These are phyloP conservation scores for Mylabris phalerata DNA, from an alignment of 1,140 invertebrate species.

Conservation along the genomic window DNA sequence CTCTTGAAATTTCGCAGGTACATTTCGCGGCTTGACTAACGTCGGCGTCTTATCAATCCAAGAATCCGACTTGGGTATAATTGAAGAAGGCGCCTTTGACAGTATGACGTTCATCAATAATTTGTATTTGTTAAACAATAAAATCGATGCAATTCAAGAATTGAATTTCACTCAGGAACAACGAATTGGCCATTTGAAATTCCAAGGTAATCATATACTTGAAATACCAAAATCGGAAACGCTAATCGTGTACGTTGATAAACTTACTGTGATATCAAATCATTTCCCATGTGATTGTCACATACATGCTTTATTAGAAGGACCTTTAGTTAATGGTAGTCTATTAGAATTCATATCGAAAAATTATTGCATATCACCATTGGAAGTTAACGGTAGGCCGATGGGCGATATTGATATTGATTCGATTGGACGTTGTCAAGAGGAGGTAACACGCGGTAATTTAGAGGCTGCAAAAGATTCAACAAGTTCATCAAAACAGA, in stretches of 20 bases:
- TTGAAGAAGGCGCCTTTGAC: slow-evolving; percentile 63
- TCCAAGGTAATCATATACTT: slow-evolving; percentile 75
- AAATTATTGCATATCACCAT: slow-evolving; percentile 77
- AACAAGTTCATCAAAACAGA: slow-evolving; percentile 1
- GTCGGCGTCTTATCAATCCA: slow-evolving; percentile 66
- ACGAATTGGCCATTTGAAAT: slow-evolving; percentile 58
- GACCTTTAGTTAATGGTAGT: slow-evolving; percentile 61
- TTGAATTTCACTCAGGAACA: slow-evolving; percentile 60
- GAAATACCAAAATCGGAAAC: slow-evolving; percentile 60
- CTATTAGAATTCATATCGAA: slow-evolving; percentile 59
- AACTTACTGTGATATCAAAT: slow-evolving; percentile 62
- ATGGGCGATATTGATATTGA: slow-evolving; percentile 64
- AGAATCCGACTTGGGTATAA: slow-evolving; percentile 70
- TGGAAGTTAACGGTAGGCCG: slow-evolving; percentile 68
- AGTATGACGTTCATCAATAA: slow-evolving; percentile 60
- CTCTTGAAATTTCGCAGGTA: slow-evolving; percentile 30
- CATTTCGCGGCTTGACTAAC: slow-evolving; percentile 67
- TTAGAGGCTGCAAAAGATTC: slow-evolving; percentile 43
- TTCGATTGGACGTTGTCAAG: slow-evolving; percentile 57
- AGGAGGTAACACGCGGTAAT: slow-evolving; percentile 58
- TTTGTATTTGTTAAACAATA: slow-evolving; percentile 72
- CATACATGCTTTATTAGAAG: slow-evolving; percentile 63
- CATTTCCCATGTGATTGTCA: slow-evolving; percentile 81
- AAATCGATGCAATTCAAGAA: slow-evolving; percentile 71
- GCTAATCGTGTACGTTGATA: slow-evolving; percentile 58